A percentile compares a stretch with the other conserved stretches of the same genome.
Evolutionary conservation across 2,888 invertebrate species (phyloP).

Genomic region (Glyphotaelius pellucidus): DNA sequence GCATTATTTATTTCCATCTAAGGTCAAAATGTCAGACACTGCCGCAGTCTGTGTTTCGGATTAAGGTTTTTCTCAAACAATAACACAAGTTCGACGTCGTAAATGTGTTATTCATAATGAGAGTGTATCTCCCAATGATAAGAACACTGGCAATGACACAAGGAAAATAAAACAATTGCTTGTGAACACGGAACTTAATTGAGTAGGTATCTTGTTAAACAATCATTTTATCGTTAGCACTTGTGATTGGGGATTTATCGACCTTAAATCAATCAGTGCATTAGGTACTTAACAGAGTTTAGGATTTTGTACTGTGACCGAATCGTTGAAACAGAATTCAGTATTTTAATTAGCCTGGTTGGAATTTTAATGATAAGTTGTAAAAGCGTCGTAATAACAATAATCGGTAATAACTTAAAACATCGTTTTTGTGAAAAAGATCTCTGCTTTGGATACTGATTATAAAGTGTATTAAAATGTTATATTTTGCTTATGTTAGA

Average conservation of each 20-base stretch:
- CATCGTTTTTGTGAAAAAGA: no score
- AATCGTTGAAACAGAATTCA: not conserved
- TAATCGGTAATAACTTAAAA: no score
- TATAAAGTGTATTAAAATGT: no score
- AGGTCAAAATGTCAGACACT: slow-evolving; percentile 25
- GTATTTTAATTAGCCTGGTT: no score
- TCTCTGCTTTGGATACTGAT: no score
- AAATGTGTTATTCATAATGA: slow-evolving; percentile 7
- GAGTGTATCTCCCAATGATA: not conserved
- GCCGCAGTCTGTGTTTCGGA: not conserved
- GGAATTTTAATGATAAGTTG: no score
- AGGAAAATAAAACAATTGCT: not conserved
- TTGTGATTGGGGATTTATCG: slow-evolving; percentile 50
- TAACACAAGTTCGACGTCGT: not conserved
- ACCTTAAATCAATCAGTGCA: slow-evolving; percentile 39
- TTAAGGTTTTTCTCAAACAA: not conserved
- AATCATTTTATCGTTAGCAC: slow-evolving; percentile 39
- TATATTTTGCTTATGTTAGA: no score
- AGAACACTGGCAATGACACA: not conserved
- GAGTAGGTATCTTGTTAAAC: not conserved
- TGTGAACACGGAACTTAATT: not conserved
- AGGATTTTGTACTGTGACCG: not conserved
- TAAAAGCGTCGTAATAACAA: no score
- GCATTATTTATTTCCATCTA: not conserved
- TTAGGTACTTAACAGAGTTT: slow-evolving; percentile 7